Percentiles rank a stretch among this genome's conserved stretches.
These are phyloP conservation scores for Drosophila quinaria DNA, from an alignment of 2,888 invertebrate species.

Conservation along the genomic window DNA sequence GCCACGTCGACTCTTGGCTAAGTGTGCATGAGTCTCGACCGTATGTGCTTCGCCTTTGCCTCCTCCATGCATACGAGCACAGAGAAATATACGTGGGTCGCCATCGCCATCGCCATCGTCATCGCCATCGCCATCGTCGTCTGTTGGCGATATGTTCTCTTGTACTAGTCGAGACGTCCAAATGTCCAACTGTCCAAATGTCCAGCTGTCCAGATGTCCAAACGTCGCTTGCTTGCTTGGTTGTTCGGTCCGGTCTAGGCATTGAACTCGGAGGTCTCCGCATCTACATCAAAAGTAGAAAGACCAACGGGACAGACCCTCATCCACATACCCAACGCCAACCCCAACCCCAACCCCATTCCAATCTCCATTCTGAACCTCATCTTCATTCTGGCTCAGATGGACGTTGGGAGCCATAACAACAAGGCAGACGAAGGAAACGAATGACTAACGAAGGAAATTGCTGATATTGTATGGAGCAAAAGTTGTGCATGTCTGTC, in stretches of 20 bases:
- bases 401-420: constrained; percentile 63
- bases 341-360: constrained; percentile 1
- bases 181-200: constrained; percentile 16
- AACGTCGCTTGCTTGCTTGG: constrained; percentile 43
- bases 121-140: constrained; percentile 42
- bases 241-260: constrained; percentile 54
- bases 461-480: constrained; percentile 79
- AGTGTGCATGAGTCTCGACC: constrained; percentile 51
- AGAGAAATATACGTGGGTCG: constrained; percentile 64
- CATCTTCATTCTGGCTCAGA: constrained; percentile 4
- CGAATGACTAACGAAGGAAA: constrained; percentile 81
- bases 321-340: constrained; percentile 31
- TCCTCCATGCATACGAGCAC: constrained; percentile 17
- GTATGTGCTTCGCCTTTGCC: constrained; percentile 49
- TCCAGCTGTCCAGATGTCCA: constrained; percentile 44
- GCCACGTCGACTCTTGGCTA: constrained; percentile 41
- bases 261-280: constrained; percentile 64
- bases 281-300: constrained; percentile 77
- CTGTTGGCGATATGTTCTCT: constrained; percentile 76
- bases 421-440: constrained; percentile 71
- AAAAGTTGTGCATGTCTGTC: constrained; percentile 76
- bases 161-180: constrained; percentile 66
- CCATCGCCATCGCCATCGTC: constrained; percentile 9
- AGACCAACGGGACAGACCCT: constrained; percentile 68
- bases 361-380: not conserved